Percentiles rank a stretch among this genome's conserved stretches.
These are phyloP conservation scores for Upupa epops DNA, from an alignment of 2,113 vertebrate species.

Conservation along the genomic window DNA sequence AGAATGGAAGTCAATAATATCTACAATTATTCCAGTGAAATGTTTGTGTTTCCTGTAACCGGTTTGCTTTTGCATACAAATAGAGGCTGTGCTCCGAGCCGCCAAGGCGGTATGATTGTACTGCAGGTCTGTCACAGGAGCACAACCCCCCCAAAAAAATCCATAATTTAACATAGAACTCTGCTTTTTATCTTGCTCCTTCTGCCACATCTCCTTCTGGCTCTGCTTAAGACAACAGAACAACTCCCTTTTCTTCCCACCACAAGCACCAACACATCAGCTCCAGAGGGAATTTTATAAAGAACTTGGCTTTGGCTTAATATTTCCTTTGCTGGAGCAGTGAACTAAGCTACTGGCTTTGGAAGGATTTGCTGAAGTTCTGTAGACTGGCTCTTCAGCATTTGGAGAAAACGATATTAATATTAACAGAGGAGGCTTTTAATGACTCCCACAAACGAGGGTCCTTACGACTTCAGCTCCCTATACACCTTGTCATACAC, in stretches of 20 bases:
- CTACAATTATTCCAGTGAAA: conserved; percentile 18
- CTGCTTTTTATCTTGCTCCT: neutral
- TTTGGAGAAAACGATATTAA: neutral
- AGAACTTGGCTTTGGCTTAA: neutral
- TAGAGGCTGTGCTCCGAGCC: neutral
- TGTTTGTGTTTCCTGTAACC: conserved; percentile 25
- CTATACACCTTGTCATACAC: too few species aligned
- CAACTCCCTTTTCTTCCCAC: neutral
- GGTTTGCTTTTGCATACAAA: conserved; percentile 14
- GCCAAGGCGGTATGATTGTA: neutral
- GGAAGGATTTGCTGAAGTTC: neutral
- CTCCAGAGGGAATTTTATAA: neutral
- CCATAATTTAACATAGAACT: neutral
- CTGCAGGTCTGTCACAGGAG: neutral
- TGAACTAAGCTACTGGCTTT: neutral
- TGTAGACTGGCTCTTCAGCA: neutral
- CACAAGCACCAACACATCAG: neutral
- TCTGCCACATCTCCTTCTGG: neutral
- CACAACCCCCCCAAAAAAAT: neutral
- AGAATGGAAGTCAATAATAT: conserved; percentile 28
- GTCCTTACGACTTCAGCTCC: neutral
- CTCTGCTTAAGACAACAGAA: neutral
- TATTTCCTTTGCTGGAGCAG: neutral
- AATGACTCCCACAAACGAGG: neutral
- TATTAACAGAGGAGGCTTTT: neutral